Percentiles rank a stretch among this genome's conserved stretches.
These are phyloP conservation scores for Perdita meconis DNA, from an alignment of 2,888 invertebrate species.

Conservation along the genomic window DNA sequence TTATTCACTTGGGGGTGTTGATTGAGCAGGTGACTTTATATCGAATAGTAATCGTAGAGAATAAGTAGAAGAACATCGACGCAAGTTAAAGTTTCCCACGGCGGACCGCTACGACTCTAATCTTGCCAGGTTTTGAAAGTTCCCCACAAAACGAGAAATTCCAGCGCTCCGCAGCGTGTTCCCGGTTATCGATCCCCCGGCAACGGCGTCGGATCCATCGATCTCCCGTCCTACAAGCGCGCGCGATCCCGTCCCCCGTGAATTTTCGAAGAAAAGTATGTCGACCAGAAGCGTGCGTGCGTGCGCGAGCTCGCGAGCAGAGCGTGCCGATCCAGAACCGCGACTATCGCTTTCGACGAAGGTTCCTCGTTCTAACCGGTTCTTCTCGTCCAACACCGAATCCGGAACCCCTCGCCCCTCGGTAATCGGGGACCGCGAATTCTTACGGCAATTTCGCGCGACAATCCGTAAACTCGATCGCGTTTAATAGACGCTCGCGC, in stretches of 20 bases:
- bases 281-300: constrained; percentile 2
- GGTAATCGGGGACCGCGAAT: constrained; percentile 51
- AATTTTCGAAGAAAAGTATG: not conserved
- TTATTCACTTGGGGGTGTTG: too few species aligned
- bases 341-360: constrained; percentile 73
- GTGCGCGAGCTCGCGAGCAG: constrained; percentile 23
- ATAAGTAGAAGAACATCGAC: too few species aligned
- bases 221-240: not conserved
- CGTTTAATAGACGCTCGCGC: not conserved
- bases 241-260: not conserved
- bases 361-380: constrained; percentile 67
- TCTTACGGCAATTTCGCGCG: constrained; percentile 4
- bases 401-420: constrained; percentile 34
- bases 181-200: too few species aligned
- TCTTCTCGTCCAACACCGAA: constrained; percentile 57
- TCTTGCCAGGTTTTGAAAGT: too few species aligned
- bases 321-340: constrained; percentile 60
- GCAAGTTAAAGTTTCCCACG: too few species aligned
- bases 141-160: too few species aligned
- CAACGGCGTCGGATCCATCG: not conserved
- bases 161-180: too few species aligned
- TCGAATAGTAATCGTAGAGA: too few species aligned
- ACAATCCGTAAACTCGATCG: constrained; percentile 17
- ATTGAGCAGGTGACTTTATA: too few species aligned
- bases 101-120: too few species aligned